A percentile compares a stretch with the other conserved stretches of the same genome.
Conservation (phyloP, 2,888 invertebrate species). For the Pammene fasciana region DNA sequence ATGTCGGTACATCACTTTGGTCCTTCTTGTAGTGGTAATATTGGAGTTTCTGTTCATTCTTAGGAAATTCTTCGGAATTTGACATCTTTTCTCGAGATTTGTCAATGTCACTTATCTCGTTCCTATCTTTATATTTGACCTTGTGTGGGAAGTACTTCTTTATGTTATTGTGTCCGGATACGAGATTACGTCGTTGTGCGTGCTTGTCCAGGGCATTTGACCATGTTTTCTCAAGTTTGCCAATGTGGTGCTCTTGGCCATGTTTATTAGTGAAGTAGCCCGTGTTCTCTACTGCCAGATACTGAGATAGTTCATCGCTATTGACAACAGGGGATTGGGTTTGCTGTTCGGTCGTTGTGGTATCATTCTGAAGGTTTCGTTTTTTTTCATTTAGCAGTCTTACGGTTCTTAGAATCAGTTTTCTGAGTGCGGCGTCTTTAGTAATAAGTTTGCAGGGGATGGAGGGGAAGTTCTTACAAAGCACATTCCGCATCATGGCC, state of each 20-base stretch:
- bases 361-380: slow-evolving; percentile 55
- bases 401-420: slow-evolving; percentile 68
- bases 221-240: slow-evolving; percentile 11
- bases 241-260: slow-evolving; percentile 38
- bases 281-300: slow-evolving; percentile 56
- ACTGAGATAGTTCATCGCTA: slow-evolving; percentile 68
- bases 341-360: slow-evolving; percentile 51
- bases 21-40: slow-evolving; percentile 57
- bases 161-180: slow-evolving; percentile 64
- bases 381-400: slow-evolving; percentile 69
- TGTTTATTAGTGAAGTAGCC: slow-evolving; percentile 44
- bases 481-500: slow-evolving; percentile 66
- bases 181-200: slow-evolving; percentile 43
- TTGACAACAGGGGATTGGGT: slow-evolving; percentile 64
- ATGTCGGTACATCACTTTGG: slow-evolving; percentile 60
- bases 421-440: slow-evolving; percentile 60
- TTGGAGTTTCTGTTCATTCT: slow-evolving; percentile 53
- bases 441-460: slow-evolving; percentile 70
- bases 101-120: slow-evolving; percentile 53
- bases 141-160: slow-evolving; percentile 76
- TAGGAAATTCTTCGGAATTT: slow-evolving; percentile 67
- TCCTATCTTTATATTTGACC: slow-evolving; percentile 69
- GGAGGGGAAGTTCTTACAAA: slow-evolving; percentile 71
- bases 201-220: slow-evolving; percentile 45
- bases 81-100: slow-evolving; percentile 67